Percentiles rank a stretch among this genome's conserved stretches.
Evolutionary conservation across 2,797 vertebrate species (phyloP).

Genomic region (Chanos chanos): DNA sequence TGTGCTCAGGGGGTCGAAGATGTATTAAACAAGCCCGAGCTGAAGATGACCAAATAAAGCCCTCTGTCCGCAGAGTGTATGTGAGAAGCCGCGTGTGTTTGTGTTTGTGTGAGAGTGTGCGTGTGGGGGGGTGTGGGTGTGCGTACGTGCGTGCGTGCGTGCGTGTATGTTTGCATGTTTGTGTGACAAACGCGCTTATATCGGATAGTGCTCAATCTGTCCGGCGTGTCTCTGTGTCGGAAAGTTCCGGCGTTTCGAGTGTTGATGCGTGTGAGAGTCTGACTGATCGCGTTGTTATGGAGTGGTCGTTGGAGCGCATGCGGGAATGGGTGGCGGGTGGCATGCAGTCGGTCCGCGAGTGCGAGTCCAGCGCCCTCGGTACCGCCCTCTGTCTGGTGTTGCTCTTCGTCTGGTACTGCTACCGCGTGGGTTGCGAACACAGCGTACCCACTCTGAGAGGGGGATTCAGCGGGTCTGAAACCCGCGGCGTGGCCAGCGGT

Average conservation of each 20-base stretch:
- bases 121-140: constrained; percentile 2
- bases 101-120: constrained; percentile 5
- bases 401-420: constrained; percentile 96
- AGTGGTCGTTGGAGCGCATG: constrained; percentile 87
- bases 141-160: constrained; percentile 4
- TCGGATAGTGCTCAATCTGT: too few species aligned
- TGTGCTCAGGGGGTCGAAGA: too few species aligned
- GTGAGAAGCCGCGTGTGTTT: background rate
- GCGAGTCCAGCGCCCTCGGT: constrained; percentile 78
- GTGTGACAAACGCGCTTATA: constrained; percentile 32
- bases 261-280: too few species aligned
- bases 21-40: too few species aligned
- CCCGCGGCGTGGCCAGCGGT: too few species aligned
- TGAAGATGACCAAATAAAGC: too few species aligned
- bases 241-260: too few species aligned
- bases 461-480: constrained; percentile 58
- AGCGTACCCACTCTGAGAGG: constrained; percentile 63
- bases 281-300: constrained; percentile 57
- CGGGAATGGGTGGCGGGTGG: constrained; percentile 84
- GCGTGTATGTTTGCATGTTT: constrained; percentile 4
- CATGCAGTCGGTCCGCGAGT: constrained; percentile 91
- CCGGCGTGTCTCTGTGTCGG: constrained; percentile 14
- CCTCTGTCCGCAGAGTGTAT: too few species aligned
- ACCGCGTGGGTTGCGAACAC: constrained; percentile 91
- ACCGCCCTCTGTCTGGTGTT: constrained; percentile 82